phyloP scores from a whole-genome alignment of 2,113 vertebrate species.

The Gadus chalcogrammus region DNA sequence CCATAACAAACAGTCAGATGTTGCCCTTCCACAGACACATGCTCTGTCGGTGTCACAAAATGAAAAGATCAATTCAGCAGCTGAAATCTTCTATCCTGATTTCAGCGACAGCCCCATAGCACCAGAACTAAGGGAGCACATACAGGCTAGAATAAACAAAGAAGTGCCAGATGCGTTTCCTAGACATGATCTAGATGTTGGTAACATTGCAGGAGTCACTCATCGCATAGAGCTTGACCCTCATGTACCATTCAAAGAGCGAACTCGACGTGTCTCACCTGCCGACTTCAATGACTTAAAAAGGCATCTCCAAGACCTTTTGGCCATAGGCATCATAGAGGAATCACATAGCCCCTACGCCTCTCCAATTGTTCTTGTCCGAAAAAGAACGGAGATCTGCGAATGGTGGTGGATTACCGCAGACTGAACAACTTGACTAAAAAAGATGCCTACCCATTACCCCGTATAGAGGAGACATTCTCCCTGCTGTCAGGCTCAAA shows the following conservation, averaged over 20 bases:
- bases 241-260: no score
- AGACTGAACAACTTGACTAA: no score
- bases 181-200: constrained; percentile 21
- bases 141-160: neutral
- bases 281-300: no score
- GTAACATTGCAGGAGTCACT: neutral
- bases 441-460: no score
- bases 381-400: constrained; percentile 29
- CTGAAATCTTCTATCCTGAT: neutral
- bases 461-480: no score
- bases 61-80: neutral
- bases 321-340: no score
- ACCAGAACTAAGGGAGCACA: constrained; percentile 4
- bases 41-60: neutral
- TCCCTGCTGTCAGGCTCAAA: no score
- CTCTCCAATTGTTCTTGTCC: constrained; percentile 25
- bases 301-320: no score
- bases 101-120: constrained; percentile 13
- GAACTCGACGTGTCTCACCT: no score
- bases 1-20: neutral
- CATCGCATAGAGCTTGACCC: no score
- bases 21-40: neutral
- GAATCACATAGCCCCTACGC: constrained; percentile 28
- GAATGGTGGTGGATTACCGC: no score
- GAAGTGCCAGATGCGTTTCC: constrained; percentile 10